These are phyloP conservation scores for Vulpes ferrilata DNA, from an alignment of 2,113 vertebrate species.

Conservation along the genomic window DNA sequence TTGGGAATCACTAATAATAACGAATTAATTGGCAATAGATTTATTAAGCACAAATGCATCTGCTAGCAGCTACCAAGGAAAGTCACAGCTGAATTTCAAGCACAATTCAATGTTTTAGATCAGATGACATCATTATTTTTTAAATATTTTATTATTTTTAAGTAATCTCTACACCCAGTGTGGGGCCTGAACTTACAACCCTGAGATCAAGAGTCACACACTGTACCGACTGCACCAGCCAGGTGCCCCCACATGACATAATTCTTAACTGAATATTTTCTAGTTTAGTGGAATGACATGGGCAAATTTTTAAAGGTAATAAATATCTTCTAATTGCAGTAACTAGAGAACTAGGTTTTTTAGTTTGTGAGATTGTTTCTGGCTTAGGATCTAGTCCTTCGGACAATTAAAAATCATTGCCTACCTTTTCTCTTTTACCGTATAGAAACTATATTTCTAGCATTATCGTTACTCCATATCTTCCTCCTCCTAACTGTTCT, in stretches of 20 bases:
- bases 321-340: neutral
- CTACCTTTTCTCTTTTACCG: neutral
- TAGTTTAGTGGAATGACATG: neutral
- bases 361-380: neutral
- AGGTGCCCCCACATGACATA: neutral
- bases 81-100: slow-evolving; percentile 34
- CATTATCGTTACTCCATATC: neutral
- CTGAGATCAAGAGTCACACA: neutral
- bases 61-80: neutral
- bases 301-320: neutral
- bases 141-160: neutral
- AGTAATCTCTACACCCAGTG: neutral
- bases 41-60: neutral
- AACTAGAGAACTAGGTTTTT: neutral
- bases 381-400: neutral
- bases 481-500: neutral
- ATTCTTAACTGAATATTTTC: neutral
- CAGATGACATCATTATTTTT: neutral
- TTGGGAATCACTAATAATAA: neutral
- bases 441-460: neutral
- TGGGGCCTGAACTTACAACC: neutral
- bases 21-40: neutral
- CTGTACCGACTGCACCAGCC: neutral
- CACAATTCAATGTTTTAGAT: neutral
- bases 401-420: slow-evolving; percentile 10